A percentile compares a stretch with the other conserved stretches of the same genome.
Conservation (phyloP, 35 echinoderm and acorn worm species). For the Ophiothrix spiculata region DNA sequence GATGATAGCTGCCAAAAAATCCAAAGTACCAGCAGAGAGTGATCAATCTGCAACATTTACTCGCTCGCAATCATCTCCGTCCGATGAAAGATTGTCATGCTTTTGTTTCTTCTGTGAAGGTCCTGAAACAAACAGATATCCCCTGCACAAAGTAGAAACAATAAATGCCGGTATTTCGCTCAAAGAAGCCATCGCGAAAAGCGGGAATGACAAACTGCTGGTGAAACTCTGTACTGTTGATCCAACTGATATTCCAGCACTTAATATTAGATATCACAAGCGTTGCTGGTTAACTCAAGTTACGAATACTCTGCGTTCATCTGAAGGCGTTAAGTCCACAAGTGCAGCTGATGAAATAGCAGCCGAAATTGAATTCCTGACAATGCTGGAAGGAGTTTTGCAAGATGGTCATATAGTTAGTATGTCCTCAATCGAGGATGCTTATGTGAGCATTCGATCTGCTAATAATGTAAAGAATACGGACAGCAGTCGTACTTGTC, state of each 20-base stretch:
- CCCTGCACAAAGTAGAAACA: too few species aligned
- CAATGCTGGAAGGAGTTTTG: neutral
- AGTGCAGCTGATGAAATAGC: conserved; percentile 12
- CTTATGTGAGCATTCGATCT: neutral
- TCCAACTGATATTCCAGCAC: neutral
- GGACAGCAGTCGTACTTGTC: neutral
- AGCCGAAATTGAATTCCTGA: conserved; percentile 30
- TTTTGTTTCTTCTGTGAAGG: too few species aligned
- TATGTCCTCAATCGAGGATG: neutral
- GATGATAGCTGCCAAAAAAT: too few species aligned
- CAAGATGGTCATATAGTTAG: conserved; percentile 10
- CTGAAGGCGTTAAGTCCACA: neutral
- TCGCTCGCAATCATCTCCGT: too few species aligned
- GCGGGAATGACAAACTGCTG: too few species aligned
- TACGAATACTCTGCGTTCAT: conserved; percentile 8
- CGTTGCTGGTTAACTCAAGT: conserved; percentile 23
- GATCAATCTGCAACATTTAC: too few species aligned
- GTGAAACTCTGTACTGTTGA: too few species aligned
- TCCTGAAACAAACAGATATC: too few species aligned
- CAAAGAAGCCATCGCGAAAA: too few species aligned
- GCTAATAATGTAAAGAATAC: neutral
- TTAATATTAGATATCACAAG: conserved; percentile 10
- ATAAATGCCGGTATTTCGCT: too few species aligned
- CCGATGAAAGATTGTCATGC: too few species aligned
- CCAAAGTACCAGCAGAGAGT: too few species aligned